Evolutionary conservation across 2,888 invertebrate species (phyloP).

Genomic region (Oscheius sp.): DNA sequence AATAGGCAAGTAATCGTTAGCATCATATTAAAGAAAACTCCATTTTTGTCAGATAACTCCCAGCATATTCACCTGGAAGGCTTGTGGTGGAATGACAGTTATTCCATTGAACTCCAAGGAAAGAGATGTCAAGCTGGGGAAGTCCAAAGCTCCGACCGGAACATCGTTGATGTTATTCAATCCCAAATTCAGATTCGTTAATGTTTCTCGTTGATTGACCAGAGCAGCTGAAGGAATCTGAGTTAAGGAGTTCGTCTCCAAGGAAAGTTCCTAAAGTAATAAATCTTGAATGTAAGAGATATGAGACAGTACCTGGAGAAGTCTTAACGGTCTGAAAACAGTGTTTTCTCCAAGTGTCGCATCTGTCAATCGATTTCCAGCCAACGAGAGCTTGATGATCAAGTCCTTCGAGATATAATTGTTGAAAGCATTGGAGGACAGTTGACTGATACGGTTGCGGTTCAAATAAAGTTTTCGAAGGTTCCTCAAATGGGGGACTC

Average conservation of each 20-base stretch:
- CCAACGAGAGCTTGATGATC: constrained; percentile 66
- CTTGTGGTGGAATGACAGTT: constrained; percentile 65
- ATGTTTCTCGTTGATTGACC: constrained; percentile 58
- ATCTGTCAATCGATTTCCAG: constrained; percentile 67
- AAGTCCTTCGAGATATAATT: constrained; percentile 60
- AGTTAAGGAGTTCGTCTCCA: constrained; percentile 68
- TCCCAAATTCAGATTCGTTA: constrained; percentile 69
- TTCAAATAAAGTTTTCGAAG: constrained; percentile 69
- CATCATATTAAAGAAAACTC: too few relatives aligned
- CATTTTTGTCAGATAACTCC: neutral
- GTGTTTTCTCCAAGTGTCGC: constrained; percentile 57
- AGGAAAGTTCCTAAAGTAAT: constrained; percentile 60
- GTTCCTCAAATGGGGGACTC: constrained; percentile 61
- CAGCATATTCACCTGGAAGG: constrained; percentile 61
- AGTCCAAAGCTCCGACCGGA: constrained; percentile 69
- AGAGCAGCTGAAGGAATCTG: constrained; percentile 66
- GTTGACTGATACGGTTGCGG: constrained; percentile 61
- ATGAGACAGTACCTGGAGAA: constrained; percentile 58
- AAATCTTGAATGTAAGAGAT: neutral
- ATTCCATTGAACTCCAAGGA: constrained; percentile 70
- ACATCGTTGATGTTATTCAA: constrained; percentile 65
- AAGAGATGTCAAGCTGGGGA: constrained; percentile 67
- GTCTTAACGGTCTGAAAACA: constrained; percentile 65
- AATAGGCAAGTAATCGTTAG: neutral
- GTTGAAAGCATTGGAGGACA: constrained; percentile 58